A percentile compares a stretch with the other conserved stretches of the same genome.
Conservation (phyloP, 2,797 vertebrate species). For the Dermochelys coriacea region DNA sequence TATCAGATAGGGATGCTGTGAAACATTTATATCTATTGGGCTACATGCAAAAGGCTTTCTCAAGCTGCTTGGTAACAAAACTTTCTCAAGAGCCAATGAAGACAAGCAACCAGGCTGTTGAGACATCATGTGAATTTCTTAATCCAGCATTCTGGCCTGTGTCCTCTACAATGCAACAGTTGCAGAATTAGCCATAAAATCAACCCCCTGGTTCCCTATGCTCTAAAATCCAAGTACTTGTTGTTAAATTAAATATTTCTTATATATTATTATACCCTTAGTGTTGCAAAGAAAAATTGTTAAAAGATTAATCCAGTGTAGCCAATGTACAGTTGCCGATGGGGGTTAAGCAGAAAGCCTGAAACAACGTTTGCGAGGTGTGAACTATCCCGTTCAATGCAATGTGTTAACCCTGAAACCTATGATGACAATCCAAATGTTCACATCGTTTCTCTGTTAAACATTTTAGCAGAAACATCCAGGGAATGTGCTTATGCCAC, state of each 20-base stretch:
- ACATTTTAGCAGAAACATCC: too few species aligned
- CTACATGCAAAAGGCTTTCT: constrained; percentile 12
- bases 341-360: too few species aligned
- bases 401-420: too few species aligned
- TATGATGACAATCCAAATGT: too few species aligned
- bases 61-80: constrained; percentile 28
- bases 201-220: background rate
- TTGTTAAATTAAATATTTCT: background rate
- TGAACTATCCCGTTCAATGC: too few species aligned
- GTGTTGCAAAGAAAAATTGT: background rate
- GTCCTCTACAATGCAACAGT: background rate
- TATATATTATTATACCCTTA: background rate
- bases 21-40: constrained; percentile 27
- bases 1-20: background rate
- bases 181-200: background rate
- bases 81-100: background rate
- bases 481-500: too few species aligned
- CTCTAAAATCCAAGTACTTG: background rate
- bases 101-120: background rate
- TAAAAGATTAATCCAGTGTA: background rate
- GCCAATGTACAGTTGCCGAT: background rate
- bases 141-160: background rate
- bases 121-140: background rate
- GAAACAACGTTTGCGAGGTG: too few species aligned
- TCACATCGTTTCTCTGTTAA: too few species aligned